A percentile compares a stretch with the other conserved stretches of the same genome.
Evolutionary conservation across 2,113 vertebrate genomes (phyloP).

Genomic region (Microtus richardsoni): DNA sequence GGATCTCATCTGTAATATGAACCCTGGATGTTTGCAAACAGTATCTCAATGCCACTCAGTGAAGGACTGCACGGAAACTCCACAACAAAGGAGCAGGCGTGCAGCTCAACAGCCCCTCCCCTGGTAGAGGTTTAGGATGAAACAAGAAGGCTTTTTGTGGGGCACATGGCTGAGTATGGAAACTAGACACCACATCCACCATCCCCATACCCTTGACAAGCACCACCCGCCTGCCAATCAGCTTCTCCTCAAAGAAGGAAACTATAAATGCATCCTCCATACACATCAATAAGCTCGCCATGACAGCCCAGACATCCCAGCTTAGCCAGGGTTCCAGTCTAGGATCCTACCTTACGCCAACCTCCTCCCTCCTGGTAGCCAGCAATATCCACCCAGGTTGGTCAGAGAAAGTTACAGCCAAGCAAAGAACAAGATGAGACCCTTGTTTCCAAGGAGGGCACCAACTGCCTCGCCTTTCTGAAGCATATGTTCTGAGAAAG

Average conservation of each 20-base stretch:
- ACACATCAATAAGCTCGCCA: too few species aligned
- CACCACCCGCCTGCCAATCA: not conserved
- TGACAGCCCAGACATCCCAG: not conserved
- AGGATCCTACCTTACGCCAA: rapidly evolving
- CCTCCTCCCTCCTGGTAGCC: not conserved
- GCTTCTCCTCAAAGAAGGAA: not conserved
- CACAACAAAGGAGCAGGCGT: not conserved
- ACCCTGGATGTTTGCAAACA: not conserved
- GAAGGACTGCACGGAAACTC: not conserved
- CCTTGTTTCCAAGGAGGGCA: not conserved
- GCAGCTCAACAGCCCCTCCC: not conserved
- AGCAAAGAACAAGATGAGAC: not conserved
- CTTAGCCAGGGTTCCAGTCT: rapidly evolving
- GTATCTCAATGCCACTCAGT: not conserved
- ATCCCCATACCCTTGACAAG: not conserved
- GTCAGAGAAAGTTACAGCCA: not conserved
- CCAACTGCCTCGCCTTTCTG: not conserved
- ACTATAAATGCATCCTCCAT: not conserved
- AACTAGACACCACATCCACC: not conserved
- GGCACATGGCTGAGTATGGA: rapidly evolving
- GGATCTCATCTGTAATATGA: not conserved
- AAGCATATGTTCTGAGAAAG: not conserved
- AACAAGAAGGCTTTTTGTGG: not conserved
- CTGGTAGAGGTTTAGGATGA: not conserved
- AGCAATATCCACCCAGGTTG: not conserved